phyloP scores from a whole-genome alignment of 2,888 invertebrate genomes.

The Anticlea derivata region DNA sequence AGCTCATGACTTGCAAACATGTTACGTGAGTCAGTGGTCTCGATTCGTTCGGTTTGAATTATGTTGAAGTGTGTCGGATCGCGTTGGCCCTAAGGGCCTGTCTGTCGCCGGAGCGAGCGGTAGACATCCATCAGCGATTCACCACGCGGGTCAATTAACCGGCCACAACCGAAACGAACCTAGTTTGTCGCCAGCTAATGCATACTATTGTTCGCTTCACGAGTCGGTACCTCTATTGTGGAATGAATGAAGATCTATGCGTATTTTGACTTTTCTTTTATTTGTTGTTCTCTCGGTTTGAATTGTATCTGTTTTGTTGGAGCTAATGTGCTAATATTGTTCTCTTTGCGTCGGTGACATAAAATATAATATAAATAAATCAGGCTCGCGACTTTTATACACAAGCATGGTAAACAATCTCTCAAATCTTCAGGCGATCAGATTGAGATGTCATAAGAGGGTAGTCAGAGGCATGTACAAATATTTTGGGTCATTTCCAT shows the following conservation, averaged over 20 bases:
- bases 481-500: no score
- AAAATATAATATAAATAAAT: no score
- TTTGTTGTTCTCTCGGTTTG: conserved; percentile 13
- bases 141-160: conserved; percentile 72
- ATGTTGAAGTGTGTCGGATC: conserved; percentile 64
- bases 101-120: conserved; percentile 46
- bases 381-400: no score
- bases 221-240: conserved; percentile 51
- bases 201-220: conserved; percentile 50
- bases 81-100: conserved; percentile 49
- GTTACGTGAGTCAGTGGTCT: conserved; percentile 48
- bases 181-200: conserved; percentile 51
- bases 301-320: conserved; percentile 9
- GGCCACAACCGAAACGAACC: conserved; percentile 54
- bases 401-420: no score
- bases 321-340: conserved; percentile 6
- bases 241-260: conserved; percentile 33
- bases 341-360: not conserved
- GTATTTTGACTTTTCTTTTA: conserved; percentile 35
- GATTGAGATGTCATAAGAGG: no score
- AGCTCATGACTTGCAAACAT: conserved; percentile 37
- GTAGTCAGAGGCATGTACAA: no score
- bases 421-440: no score
- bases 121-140: conserved; percentile 73
- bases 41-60: conserved; percentile 56